Base-by-base conservation (phyloP, 2,113 vertebrate genomes). In the Siphamia tubifer region DNA sequence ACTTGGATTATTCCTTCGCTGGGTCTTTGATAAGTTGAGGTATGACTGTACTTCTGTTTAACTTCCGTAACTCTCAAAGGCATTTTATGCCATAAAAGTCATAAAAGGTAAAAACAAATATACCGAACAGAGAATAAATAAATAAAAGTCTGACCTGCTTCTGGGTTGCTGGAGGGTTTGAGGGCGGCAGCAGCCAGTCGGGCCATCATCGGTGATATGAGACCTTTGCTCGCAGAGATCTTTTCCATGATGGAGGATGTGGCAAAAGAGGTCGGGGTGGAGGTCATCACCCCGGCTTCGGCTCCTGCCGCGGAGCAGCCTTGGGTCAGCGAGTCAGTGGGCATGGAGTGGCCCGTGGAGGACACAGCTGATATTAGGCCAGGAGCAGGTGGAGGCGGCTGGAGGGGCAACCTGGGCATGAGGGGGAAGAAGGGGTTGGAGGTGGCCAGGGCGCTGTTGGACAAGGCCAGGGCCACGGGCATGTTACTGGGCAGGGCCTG, bases 161-260 rank as follows among this genome's bases (percentile, higher is more conserved):
- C 96, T 39, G 85, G 85, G 74, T 90, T 89, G 79, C 90, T 90
- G 25, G 94, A 92, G 35, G 97, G 95, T 81, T 96, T 99, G 77
- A 99, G 94, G 6, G 98, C 98, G 2, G 96, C 96, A 0, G 98
- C 97, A n/a, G 98, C 98, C 86, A 99, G 84, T 68, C 96, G 90
- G 66, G 98, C 97, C 98, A 99, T 99, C 97, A 98, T 99, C 32
- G 98, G 98, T 0, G 98, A 99, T 88, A 99, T 99, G 85, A 98
- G 92, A 27, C 98, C 96, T 88, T 98, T 98, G 90, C 96, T 99
- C 24, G 98, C 96, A 0, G 98, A 96, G 86, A 99, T 96, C 92
- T 96, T 96, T 88, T 98, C 98, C 95, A 98, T 95, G 83, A 99
- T 96, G 80, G 98, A 97, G 34, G 95, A 90, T 0, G 93, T 89